Conservation (phyloP, 2,888 invertebrate species). For the Tinea trinotella region DNA sequence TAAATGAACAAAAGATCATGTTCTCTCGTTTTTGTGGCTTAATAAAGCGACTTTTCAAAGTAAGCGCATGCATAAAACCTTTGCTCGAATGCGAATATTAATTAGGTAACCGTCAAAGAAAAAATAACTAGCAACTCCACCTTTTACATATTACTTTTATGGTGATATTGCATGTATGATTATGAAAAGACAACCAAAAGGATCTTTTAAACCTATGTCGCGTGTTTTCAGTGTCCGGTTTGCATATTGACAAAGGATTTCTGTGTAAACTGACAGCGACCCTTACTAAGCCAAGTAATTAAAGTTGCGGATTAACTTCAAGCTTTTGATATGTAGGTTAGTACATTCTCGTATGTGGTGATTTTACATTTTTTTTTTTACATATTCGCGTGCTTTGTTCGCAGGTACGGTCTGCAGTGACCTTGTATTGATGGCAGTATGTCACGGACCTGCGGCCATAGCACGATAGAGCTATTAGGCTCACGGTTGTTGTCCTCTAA, state of each 20-base stretch:
- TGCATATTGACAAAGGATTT: background rate
- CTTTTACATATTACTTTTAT: background rate
- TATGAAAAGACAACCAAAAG: background rate
- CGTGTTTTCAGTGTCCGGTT: background rate
- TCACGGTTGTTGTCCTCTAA: background rate
- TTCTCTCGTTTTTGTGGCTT: background rate
- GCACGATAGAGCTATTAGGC: slow-evolving; percentile 9
- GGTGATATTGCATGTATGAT: background rate
- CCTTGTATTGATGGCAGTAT: slow-evolving; percentile 11
- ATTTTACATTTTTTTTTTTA: too few species aligned
- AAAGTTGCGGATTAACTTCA: background rate
- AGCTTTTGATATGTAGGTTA: background rate
- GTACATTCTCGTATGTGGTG: background rate
- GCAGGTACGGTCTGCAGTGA: slow-evolving; percentile 13
- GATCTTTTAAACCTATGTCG: background rate
- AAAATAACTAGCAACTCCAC: background rate
- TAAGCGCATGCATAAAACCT: background rate
- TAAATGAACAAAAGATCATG: background rate
- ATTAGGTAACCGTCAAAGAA: background rate
- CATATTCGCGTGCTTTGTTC: slow-evolving; percentile 7
- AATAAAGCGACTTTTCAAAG: background rate
- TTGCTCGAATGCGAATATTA: background rate
- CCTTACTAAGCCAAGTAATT: background rate
- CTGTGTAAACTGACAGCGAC: background rate
- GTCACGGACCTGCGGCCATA: slow-evolving; percentile 1